Conservation (phyloP, 2,113 vertebrate species). For the Rissa tridactyla region DNA sequence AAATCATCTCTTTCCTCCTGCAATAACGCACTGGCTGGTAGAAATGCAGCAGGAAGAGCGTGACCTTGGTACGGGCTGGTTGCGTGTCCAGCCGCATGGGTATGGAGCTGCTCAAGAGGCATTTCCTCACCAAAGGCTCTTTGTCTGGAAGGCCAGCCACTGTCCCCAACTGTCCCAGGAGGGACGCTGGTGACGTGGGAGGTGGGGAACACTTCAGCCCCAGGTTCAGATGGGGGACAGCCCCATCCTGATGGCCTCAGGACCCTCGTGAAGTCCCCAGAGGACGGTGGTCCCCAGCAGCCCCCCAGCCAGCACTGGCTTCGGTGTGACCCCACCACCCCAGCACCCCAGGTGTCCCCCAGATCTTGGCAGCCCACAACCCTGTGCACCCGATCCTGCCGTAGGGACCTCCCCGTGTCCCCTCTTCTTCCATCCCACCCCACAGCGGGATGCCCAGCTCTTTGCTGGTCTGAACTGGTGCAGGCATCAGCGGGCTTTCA, state of each 20-base stretch:
- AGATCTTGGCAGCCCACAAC: neutral
- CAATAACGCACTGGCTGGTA: neutral
- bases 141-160: neutral
- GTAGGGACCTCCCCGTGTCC: rapidly evolving
- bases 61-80: rapidly evolving
- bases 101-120: neutral
- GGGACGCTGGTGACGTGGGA: neutral
- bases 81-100: rapidly evolving
- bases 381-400: neutral
- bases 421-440: neutral
- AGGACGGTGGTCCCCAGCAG: neutral
- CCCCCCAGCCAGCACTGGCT: neutral
- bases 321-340: neutral
- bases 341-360: neutral
- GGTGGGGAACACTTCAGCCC: neutral
- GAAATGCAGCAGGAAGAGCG: neutral
- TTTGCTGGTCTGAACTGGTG: neutral
- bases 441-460: neutral
- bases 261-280: neutral
- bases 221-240: neutral
- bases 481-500: neutral
- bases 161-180: neutral
- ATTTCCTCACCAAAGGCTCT: slow-evolving; percentile 1
- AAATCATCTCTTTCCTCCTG: neutral
- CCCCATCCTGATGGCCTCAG: neutral